Conservation (phyloP, 1,140 invertebrate genomes). For the Ips nitidus region DNA sequence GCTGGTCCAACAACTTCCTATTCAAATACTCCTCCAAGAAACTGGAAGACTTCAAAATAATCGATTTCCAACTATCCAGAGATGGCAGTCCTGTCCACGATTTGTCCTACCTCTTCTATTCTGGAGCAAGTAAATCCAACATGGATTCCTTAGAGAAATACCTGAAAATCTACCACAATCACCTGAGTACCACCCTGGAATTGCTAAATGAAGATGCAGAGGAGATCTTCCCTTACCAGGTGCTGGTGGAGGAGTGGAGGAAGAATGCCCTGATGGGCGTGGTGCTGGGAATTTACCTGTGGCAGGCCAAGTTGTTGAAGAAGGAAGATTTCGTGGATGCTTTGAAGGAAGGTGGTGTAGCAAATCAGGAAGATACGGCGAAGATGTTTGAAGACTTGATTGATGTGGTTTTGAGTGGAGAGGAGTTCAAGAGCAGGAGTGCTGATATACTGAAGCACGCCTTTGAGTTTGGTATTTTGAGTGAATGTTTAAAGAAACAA, state of each 20-base stretch:
- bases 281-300: conserved; percentile 19
- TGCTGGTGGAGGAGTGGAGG: conserved; percentile 51
- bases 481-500: not conserved
- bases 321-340: conserved; percentile 6
- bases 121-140: conserved; percentile 56
- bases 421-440: conserved; percentile 6
- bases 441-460: conserved; percentile 21
- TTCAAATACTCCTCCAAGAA: conserved; percentile 28
- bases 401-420: not conserved
- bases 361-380: not conserved
- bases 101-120: conserved; percentile 60
- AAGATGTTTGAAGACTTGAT: not conserved
- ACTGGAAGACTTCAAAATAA: conserved; percentile 31
- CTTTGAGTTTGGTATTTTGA: conserved; percentile 18
- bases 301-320: conserved; percentile 17
- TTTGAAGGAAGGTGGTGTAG: not conserved
- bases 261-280: conserved; percentile 48
- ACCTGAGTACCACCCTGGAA: conserved; percentile 50
- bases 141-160: conserved; percentile 54
- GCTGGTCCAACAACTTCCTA: conserved; percentile 37
- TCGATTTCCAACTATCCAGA: conserved; percentile 61
- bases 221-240: conserved; percentile 52
- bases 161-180: conserved; percentile 58
- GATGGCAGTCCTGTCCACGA: conserved; percentile 61
- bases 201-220: conserved; percentile 52